A percentile compares a stretch with the other conserved stretches of the same genome.
phyloP scores from a whole-genome alignment of 2,888 invertebrate species.

The Ophioninae sp. region DNA sequence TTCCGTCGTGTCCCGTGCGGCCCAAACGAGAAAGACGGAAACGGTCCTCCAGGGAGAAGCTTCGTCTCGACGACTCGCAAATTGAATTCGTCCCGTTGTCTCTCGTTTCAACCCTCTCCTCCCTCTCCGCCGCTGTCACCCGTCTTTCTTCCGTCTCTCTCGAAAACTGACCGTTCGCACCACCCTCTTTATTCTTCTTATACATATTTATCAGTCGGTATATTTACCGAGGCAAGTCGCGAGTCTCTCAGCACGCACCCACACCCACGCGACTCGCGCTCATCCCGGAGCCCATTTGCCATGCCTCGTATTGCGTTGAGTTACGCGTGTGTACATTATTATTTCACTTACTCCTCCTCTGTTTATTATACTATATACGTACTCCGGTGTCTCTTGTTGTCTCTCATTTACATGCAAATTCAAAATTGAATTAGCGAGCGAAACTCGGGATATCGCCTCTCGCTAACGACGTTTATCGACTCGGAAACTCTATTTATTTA shows the following conservation, averaged over 20 bases:
- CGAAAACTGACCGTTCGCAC: slow-evolving; percentile 43
- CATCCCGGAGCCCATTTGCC: slow-evolving; percentile 15
- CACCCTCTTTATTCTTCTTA: slow-evolving; percentile 39
- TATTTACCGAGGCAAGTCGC: slow-evolving; percentile 44
- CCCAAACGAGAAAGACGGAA: slow-evolving; percentile 28
- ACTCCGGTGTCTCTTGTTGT: slow-evolving; percentile 17
- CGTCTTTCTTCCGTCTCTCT: neutral
- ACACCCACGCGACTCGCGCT: neutral
- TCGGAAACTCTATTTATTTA: neutral
- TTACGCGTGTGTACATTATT: slow-evolving; percentile 31
- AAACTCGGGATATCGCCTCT: slow-evolving; percentile 31
- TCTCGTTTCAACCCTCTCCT: slow-evolving; percentile 13
- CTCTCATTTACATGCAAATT: slow-evolving; percentile 66
- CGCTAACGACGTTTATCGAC: slow-evolving; percentile 25
- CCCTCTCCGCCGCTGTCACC: neutral
- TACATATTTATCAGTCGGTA: slow-evolving; percentile 52
- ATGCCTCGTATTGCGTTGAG: slow-evolving; percentile 23
- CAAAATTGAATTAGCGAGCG: slow-evolving; percentile 64
- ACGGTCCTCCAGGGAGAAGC: slow-evolving; percentile 33
- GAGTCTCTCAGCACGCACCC: slow-evolving; percentile 16
- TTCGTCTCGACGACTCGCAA: slow-evolving; percentile 41
- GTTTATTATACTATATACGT: slow-evolving; percentile 14
- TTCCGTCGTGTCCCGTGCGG: slow-evolving; percentile 11
- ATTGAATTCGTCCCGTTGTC: slow-evolving; percentile 52
- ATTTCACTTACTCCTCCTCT: slow-evolving; percentile 10